Evolutionary conservation across 2,888 invertebrate genomes (phyloP).

Genomic region (Hypsopygia costalis): DNA sequence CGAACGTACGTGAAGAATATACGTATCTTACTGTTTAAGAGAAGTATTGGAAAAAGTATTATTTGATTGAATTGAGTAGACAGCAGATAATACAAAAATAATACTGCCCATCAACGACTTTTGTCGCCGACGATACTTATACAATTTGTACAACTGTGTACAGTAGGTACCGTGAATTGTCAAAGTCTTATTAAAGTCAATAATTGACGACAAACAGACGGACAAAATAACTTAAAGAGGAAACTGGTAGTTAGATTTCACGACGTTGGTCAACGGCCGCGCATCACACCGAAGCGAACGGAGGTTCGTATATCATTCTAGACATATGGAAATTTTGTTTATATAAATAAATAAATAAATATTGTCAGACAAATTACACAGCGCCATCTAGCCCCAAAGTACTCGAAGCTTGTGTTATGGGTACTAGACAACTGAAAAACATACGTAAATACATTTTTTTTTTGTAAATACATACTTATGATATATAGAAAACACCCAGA

Average conservation of each 20-base stretch:
- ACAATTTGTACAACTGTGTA: conserved; percentile 17
- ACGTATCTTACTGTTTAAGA: too few relatives aligned
- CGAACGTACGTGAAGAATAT: too few relatives aligned
- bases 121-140: conserved; percentile 9
- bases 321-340: not conserved
- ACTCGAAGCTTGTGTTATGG: too few relatives aligned
- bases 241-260: conserved; percentile 49
- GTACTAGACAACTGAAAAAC: too few relatives aligned
- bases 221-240: conserved; percentile 55
- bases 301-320: not conserved
- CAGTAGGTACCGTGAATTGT: conserved; percentile 45
- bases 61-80: too few relatives aligned
- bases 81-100: too few relatives aligned
- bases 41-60: too few relatives aligned
- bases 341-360: not conserved
- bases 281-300: conserved; percentile 16
- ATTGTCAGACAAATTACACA: too few relatives aligned
- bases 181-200: conserved; percentile 62
- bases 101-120: not conserved
- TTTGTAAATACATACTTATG: too few relatives aligned
- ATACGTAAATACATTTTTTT: too few relatives aligned
- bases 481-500: too few relatives aligned
- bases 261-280: conserved; percentile 23
- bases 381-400: too few relatives aligned
- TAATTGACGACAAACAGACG: conserved; percentile 55